These are phyloP conservation scores for Ophioninae sp. DNA, from an alignment of 2,888 invertebrate genomes.

Conservation along the genomic window DNA sequence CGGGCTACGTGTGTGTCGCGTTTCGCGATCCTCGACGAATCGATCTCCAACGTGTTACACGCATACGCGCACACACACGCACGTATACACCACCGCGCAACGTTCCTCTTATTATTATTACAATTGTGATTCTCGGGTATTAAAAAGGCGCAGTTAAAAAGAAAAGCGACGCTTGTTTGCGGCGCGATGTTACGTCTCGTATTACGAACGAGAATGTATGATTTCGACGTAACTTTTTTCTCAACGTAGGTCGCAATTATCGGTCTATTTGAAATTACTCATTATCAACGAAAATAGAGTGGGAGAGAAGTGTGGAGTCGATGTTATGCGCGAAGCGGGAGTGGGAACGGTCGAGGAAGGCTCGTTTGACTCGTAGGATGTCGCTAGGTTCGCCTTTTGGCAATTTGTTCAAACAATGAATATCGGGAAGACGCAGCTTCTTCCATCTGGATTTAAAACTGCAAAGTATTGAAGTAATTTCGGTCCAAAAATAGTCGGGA, in stretches of 20 bases:
- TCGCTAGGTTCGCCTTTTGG: background rate
- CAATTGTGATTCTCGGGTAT: background rate
- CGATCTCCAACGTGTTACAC: slow-evolving; percentile 41
- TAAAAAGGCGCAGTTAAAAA: background rate
- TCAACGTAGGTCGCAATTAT: slow-evolving; percentile 21
- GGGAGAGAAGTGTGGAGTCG: background rate
- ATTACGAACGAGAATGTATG: slow-evolving; percentile 5
- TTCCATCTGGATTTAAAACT: background rate
- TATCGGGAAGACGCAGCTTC: background rate
- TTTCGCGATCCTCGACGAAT: slow-evolving; percentile 31
- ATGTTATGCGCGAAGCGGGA: background rate
- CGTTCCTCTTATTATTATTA: slow-evolving; percentile 25
- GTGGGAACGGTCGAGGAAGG: background rate
- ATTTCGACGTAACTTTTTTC: slow-evolving; percentile 9
- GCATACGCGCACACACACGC: slow-evolving; percentile 24
- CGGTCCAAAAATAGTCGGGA: background rate
- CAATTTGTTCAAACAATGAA: background rate
- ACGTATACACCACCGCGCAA: background rate
- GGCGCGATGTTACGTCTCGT: slow-evolving; percentile 15
- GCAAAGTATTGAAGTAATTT: background rate
- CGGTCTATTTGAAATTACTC: slow-evolving; percentile 35
- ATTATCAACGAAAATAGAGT: background rate
- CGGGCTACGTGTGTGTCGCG: slow-evolving; percentile 6
- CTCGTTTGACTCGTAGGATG: background rate
- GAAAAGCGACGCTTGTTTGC: background rate